Evolutionary conservation across 2,113 vertebrate species (phyloP).

Genomic region (Coptodon bakossiorum): DNA sequence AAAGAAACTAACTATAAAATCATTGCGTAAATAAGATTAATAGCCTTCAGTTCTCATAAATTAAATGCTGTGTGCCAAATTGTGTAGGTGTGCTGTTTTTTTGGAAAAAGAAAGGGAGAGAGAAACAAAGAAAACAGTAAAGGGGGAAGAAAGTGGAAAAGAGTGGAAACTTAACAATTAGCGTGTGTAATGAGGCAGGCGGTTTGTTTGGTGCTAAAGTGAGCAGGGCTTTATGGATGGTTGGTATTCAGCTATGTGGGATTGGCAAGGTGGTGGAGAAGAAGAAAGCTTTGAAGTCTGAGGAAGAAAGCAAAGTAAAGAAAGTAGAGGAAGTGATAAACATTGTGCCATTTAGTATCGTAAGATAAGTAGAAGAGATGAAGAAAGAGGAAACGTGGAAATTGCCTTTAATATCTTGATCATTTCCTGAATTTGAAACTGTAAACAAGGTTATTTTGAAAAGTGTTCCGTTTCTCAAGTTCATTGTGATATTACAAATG

Average conservation of each 20-base stretch:
- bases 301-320: conserved; percentile 4
- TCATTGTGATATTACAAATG: background rate
- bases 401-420: background rate
- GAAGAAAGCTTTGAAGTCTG: conserved; percentile 37
- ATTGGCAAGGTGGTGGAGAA: conserved; percentile 7
- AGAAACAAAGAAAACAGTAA: background rate
- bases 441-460: background rate
- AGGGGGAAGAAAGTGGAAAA: background rate
- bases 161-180: conserved; percentile 54
- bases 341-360: background rate
- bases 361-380: background rate
- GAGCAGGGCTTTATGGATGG: conserved; percentile 43
- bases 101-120: background rate
- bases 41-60: background rate
- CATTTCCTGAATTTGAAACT: background rate
- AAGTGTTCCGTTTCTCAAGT: background rate
- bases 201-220: conserved; percentile 46
- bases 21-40: background rate
- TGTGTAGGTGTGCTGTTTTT: background rate
- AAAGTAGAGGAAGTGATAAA: conserved; percentile 43
- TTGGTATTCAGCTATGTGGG: conserved; percentile 43
- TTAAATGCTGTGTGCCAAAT: background rate
- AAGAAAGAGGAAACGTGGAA: background rate
- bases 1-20: background rate
- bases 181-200: conserved; percentile 49